phyloP scores from a whole-genome alignment of 2,797 vertebrate species.

The Megalops cyprinoides region DNA sequence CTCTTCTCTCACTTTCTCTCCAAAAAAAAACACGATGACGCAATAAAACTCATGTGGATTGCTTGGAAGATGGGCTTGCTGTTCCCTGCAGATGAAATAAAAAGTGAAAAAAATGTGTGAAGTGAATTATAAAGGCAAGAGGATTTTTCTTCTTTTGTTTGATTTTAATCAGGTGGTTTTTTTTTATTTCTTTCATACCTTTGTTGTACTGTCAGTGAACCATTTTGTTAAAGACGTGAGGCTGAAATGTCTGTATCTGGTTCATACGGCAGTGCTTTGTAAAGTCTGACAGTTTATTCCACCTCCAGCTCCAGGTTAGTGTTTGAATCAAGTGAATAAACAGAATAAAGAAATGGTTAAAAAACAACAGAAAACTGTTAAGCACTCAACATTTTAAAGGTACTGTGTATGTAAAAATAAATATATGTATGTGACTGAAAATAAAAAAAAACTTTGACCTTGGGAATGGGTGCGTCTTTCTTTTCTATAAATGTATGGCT shows the following conservation, averaged over 20 bases:
- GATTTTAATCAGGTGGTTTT: slow-evolving; percentile 70
- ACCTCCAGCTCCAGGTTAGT: slow-evolving; percentile 68
- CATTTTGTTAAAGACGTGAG: slow-evolving; percentile 71
- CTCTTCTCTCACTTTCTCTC: slow-evolving; percentile 2
- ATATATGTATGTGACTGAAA: slow-evolving; percentile 84
- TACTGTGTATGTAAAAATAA: slow-evolving; percentile 82
- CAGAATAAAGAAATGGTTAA: slow-evolving; percentile 56
- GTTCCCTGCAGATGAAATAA: slow-evolving; percentile 57
- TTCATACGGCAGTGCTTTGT: slow-evolving; percentile 59
- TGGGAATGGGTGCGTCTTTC: slow-evolving; percentile 53
- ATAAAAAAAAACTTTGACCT: slow-evolving; percentile 83
- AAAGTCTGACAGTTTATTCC: slow-evolving; percentile 39
- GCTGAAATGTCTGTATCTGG: slow-evolving; percentile 61
- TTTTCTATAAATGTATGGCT: not conserved
- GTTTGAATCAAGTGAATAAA: slow-evolving; percentile 67
- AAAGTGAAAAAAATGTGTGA: slow-evolving; percentile 55
- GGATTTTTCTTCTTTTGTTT: slow-evolving; percentile 49
- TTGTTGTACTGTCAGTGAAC: slow-evolving; percentile 68
- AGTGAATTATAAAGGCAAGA: slow-evolving; percentile 25
- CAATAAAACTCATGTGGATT: slow-evolving; percentile 71
- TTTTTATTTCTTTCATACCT: slow-evolving; percentile 55
- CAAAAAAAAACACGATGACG: slow-evolving; percentile 56
- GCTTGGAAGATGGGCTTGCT: slow-evolving; percentile 63
- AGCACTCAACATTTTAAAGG: slow-evolving; percentile 79
- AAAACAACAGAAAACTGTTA: slow-evolving; percentile 69